Base-by-base conservation (phyloP, 1,140 invertebrate species). In the Cheumatopsyche charites region DNA sequence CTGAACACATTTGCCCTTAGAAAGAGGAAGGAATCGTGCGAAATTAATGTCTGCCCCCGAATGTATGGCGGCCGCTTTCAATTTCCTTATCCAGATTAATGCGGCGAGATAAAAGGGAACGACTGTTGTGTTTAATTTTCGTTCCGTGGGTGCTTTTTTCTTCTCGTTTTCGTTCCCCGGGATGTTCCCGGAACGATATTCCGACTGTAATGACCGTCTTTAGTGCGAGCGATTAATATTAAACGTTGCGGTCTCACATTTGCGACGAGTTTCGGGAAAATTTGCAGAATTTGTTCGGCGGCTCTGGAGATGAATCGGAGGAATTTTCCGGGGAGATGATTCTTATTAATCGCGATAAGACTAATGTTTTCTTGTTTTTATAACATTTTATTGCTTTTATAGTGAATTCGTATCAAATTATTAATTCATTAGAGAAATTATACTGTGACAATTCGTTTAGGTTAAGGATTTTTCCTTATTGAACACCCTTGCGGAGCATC, bases 61-160 rank as follows among this genome's bases (percentile, higher is more conserved):
- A 58, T 25, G 55, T 58, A 25, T 23, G 55, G 21, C 21, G 1
- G 55, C 55, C 55, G 55, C 55, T 58, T 58, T 58, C 55, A 58
- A 58, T 58, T 58, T 58, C 55, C 55, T 58, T 23, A 58, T 58
- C 55, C 55, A 58, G 55, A 58, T 58, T 58, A 58, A 58, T 58
- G 55, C 13, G 55, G 12, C 4, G 17, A 58, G 55, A 58, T 58
- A 58, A 58, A 58, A 11, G 21, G 23, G 21, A 25, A 17, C 55
- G 17, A 25, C 55, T 21, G 11, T 58, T 58, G 12, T 19, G 21
- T 17, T 21, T 19, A n/a, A n/a, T n/a, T n/a, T n/a, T 3, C 13
- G 19, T 19, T 19, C n/a, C 49, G 11, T 21, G 17, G 9, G 49
- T 15, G 23, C 11, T 19, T 52, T 19, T 52, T 19, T 19, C 49